phyloP scores from a whole-genome alignment of 2,797 vertebrate species.

The Molossus alvarezi region DNA sequence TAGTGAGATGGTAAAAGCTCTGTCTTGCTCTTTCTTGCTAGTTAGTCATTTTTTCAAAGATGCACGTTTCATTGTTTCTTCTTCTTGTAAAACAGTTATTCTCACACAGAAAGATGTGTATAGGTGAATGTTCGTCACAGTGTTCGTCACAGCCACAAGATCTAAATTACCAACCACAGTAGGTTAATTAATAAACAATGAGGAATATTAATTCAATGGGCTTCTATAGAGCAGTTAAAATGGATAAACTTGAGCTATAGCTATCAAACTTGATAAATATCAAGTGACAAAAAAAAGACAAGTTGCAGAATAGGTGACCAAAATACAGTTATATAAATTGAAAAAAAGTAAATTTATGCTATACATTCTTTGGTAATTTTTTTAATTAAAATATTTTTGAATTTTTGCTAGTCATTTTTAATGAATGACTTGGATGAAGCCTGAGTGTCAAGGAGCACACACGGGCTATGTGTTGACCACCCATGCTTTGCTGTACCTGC shows the following conservation, averaged over 20 bases:
- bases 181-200: conserved; percentile 40
- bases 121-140: neutral
- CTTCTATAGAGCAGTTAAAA: conserved; percentile 4
- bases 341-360: conserved; percentile 1
- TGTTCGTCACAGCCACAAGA: neutral
- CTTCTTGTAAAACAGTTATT: neutral
- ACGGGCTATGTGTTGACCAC: neutral
- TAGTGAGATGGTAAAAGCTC: neutral
- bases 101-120: neutral
- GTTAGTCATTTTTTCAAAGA: neutral
- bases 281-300: neutral
- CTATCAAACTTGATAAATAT: neutral
- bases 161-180: neutral
- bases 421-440: neutral
- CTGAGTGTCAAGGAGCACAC: neutral
- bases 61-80: neutral
- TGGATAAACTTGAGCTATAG: neutral
- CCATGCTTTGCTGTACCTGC: neutral
- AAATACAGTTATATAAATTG: neutral
- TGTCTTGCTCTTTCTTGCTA: neutral
- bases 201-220: neutral
- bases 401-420: neutral
- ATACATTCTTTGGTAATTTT: neutral
- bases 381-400: neutral
- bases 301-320: neutral